Percentiles rank a stretch among this genome's conserved stretches.
phyloP scores from a whole-genome alignment of 2,113 vertebrate species.

The Ursus arctos region DNA sequence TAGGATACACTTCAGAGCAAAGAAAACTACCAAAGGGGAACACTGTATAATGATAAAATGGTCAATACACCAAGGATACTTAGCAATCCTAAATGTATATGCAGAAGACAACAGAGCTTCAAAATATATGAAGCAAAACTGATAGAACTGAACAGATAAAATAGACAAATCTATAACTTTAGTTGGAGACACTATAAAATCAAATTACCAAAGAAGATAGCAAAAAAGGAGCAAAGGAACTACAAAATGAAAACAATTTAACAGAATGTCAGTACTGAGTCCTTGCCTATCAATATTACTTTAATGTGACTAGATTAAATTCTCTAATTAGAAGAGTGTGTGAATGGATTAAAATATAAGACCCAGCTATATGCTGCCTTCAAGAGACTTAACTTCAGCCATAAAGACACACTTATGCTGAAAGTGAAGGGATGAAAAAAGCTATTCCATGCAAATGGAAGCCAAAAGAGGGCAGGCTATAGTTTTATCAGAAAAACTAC shows the following conservation, averaged over 20 bases:
- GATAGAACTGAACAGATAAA: background rate
- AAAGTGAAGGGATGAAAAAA: background rate
- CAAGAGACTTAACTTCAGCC: background rate
- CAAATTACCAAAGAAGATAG: background rate
- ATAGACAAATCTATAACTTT: background rate
- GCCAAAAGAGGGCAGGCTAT: background rate
- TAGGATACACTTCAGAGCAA: background rate
- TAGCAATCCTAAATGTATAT: background rate
- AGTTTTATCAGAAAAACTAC: background rate
- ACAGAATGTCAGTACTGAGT: background rate
- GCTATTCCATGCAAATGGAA: background rate
- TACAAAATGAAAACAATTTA: background rate
- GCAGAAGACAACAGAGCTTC: background rate
- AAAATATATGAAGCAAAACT: background rate
- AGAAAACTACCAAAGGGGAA: background rate
- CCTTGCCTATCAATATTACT: background rate
- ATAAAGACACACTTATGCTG: background rate
- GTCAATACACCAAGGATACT: background rate
- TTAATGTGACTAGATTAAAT: background rate
- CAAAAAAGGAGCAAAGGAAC: background rate
- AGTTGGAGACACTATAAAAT: background rate
- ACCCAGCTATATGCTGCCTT: background rate
- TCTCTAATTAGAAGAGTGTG: background rate
- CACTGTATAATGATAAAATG: background rate
- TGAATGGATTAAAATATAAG: background rate